A percentile compares a stretch with the other conserved stretches of the same genome.
Evolutionary conservation across 2,113 vertebrate species (phyloP).

Genomic region (Bos indicus): DNA sequence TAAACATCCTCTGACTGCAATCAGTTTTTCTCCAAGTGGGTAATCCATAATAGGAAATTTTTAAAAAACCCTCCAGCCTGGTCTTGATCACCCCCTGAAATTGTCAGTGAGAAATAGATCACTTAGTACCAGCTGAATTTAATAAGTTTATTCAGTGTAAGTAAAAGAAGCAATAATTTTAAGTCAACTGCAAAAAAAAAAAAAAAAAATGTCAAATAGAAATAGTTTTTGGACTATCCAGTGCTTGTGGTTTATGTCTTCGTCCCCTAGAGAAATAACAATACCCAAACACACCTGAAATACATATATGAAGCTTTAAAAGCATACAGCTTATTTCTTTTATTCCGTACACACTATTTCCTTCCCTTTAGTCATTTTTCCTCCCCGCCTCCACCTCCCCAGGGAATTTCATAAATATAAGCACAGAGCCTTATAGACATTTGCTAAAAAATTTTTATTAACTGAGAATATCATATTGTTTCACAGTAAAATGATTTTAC

Average conservation of each 20-base stretch:
- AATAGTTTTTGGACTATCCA: neutral
- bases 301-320: neutral
- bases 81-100: neutral
- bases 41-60: neutral
- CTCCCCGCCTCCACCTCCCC: neutral
- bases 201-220: neutral
- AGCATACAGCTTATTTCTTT: neutral
- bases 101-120: neutral
- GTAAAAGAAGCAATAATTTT: neutral
- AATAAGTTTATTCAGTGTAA: neutral
- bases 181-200: neutral
- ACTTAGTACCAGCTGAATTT: neutral
- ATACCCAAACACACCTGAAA: neutral
- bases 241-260: neutral
- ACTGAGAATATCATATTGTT: conserved; percentile 47
- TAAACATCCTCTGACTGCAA: neutral
- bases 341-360: neutral
- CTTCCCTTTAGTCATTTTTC: neutral
- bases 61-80: neutral
- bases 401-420: conserved; percentile 32
- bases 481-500: conserved; percentile 34
- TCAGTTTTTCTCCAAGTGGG: neutral
- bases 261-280: neutral
- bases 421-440: conserved; percentile 25
- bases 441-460: conserved; percentile 36